Base-by-base conservation (phyloP, 1,140 invertebrate species). In the Drosophila saltans region DNA sequence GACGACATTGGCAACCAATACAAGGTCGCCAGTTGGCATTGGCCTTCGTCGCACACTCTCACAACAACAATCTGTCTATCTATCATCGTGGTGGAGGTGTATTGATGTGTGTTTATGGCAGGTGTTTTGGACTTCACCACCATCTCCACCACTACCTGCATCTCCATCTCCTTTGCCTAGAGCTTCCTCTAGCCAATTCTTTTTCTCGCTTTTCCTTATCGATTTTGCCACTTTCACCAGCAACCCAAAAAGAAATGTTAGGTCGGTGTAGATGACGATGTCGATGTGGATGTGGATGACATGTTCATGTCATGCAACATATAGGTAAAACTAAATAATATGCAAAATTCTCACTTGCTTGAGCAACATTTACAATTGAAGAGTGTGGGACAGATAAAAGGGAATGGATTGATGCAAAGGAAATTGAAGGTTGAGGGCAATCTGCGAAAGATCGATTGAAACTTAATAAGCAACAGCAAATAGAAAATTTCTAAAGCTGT, bases 1-100 rank as follows among this genome's bases (percentile, higher is more conserved):
- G 41, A 52, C 21, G 45, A 52, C 79, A 88, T 73, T 73, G 72
- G 48, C 57, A 56, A 55, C 36, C 39, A 4, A 1, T 24, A 40
- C 82, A 86, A 86, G 82, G 82, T 88, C 76, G 81, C 66, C 72
- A 66, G 62, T 82, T 82, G 82, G 73, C 82, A 85, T 85, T 86
- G 82, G 69, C 66, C 75, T 43, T 24, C 59, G 8, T 24, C 39
- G 24, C 45, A 26, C 21, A 43, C 4, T 0, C 41, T 2, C 11
- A 16, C 11, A 52, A 10, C 45, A 48, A 48, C 21, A 52, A 21
- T 24, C n/a, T 48, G 10, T 48, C 39, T 40, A 7, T 48, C 21
- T n/a, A 43, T n/a, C 41, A 43, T 16, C 41, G n/a, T 48, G n/a
- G n/a, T 48, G 45, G 6, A 52, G 7, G 45, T 48, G 43, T 16